Evolutionary conservation across 2,888 invertebrate genomes (phyloP), one percentile per base, ranked within the genome.

Genomic region (Pterobdella sp.): DNA sequence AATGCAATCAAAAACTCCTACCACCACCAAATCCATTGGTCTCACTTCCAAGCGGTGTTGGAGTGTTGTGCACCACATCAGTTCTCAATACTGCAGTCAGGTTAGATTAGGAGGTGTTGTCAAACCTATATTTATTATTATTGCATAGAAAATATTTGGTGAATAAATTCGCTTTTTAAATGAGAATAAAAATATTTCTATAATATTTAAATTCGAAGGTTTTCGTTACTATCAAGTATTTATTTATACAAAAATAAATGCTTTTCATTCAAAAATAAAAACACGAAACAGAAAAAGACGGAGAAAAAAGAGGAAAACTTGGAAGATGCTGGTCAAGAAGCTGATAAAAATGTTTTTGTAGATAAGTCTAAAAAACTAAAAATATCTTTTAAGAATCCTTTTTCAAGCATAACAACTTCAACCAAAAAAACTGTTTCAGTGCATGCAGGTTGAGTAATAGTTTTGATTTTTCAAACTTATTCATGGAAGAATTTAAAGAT

Each of bases 21-120:
- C 60, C n/a, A 56, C 60, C 60, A 56, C 60, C 60, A 56, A 56
- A n/a, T 56, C 60, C n/a, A 56, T 56, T n/a, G 60, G 60, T 3
- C 60, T 56, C 60, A 56, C 60, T 26, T 56, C 60, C 60, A 56
- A 56, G n/a, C 60, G 60, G 18, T 56, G 60, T n/a, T 56, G 60
- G 60, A 56, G 60, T 56, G 60, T 56, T 26, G 60, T 56, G 18
- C 18, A 26, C n/a, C n/a, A 56, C 3, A 26, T 56, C 4, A 56
- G n/a, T 3, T 26, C n/a, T n/a, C 60, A 56, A 56, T 3, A 26
- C 4, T 14, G n/a, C n/a, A 56, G n/a, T n/a, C 60, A 56, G n/a
- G n/a, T n/a, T n/a, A n/a, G n/a, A n/a, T n/a, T n/a, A n/a, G n/a
- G n/a, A n/a, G n/a, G n/a, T n/a, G n/a, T n/a, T n/a, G n/a, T n/a